Percentiles rank a stretch among this genome's conserved stretches.
Evolutionary conservation across 2,888 invertebrate genomes (phyloP).

Genomic region (Petrolisthes manimaculis): DNA sequence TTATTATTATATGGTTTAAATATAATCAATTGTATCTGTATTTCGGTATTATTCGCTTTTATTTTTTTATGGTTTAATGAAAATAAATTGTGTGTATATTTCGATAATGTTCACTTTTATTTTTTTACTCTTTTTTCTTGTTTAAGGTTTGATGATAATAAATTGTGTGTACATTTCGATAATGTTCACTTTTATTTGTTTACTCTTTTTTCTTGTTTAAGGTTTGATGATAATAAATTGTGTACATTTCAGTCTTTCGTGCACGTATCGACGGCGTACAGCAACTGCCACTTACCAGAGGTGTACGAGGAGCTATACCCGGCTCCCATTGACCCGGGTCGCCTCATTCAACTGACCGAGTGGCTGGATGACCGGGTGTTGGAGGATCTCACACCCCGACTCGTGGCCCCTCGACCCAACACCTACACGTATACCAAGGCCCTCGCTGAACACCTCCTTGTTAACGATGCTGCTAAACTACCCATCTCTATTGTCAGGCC

Average conservation of each 20-base stretch:
- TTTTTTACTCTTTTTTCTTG: no score
- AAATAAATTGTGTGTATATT: no score
- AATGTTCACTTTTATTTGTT: no score
- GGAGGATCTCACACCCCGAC: conserved; percentile 73
- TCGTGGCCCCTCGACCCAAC: conserved; percentile 79
- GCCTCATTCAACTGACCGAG: conserved; percentile 76
- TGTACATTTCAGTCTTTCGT: conserved; percentile 74
- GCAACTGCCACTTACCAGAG: conserved; percentile 84
- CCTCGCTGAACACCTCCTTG: conserved; percentile 84
- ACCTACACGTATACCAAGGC: conserved; percentile 93
- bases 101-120: no score
- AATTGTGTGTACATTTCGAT: conserved; percentile 69
- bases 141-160: no score
- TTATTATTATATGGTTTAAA: no score
- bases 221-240: neutral
- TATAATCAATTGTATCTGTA: no score
- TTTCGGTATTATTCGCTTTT: no score
- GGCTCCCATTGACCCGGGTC: conserved; percentile 75
- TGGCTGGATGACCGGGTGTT: conserved; percentile 87
- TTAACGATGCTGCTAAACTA: conserved; percentile 80
- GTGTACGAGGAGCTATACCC: conserved; percentile 84
- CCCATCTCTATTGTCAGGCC: conserved; percentile 87
- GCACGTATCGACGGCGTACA: conserved; percentile 90
- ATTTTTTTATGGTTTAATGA: no score
- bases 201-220: no score